Evolutionary conservation across 2,888 invertebrate genomes (phyloP).

Genomic region (Drosophila gaucha): DNA sequence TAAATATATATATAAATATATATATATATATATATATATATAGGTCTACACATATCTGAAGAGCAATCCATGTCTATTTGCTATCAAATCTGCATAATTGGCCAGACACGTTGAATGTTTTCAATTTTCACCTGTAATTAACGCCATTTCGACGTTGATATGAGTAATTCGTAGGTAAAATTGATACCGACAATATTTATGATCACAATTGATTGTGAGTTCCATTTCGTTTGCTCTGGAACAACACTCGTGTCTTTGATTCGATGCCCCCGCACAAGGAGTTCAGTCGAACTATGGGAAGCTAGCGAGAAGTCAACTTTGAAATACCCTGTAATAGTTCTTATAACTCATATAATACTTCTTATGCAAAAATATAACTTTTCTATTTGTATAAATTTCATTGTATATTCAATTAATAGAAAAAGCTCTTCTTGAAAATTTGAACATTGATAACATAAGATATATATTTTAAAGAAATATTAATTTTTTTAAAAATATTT

Average conservation of each 20-base stretch:
- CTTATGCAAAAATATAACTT: too few relatives aligned
- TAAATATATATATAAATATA: not conserved
- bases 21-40: not conserved
- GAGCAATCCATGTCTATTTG: conserved; percentile 50
- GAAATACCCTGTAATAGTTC: conserved; percentile 13
- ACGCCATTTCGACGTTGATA: conserved; percentile 56
- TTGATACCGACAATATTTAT: conserved; percentile 64
- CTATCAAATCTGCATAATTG: conserved; percentile 71
- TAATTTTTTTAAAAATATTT: not conserved
- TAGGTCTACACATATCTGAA: conserved; percentile 5
- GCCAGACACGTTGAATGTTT: conserved; percentile 66
- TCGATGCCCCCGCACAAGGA: conserved; percentile 12
- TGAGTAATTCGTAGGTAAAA: conserved; percentile 56
- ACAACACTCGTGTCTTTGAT: conserved; percentile 31
- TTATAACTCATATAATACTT: too few relatives aligned
- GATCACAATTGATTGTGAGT: conserved; percentile 42
- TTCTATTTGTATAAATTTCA: too few relatives aligned
- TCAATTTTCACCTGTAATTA: conserved; percentile 79
- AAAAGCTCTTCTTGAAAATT: too few relatives aligned
- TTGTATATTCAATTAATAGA: too few relatives aligned
- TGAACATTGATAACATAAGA: too few relatives aligned
- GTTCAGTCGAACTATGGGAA: not conserved
- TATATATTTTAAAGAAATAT: too few relatives aligned
- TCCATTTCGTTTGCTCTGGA: conserved; percentile 27
- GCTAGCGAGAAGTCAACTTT: not conserved